Conservation (phyloP, 30 jellyfish, hydroid and myxozoan genomes). For the Phacellophora camtschatica region DNA sequence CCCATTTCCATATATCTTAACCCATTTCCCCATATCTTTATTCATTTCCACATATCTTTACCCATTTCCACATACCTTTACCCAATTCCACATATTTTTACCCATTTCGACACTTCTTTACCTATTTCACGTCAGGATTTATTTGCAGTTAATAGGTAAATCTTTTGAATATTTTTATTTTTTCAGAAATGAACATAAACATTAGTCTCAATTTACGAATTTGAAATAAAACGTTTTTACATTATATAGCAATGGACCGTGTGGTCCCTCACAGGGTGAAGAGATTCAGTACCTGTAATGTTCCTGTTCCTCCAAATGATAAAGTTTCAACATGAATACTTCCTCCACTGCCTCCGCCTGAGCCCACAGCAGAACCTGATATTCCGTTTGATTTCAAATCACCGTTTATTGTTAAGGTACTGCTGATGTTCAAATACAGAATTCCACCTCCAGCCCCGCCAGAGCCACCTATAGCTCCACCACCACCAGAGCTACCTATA, state of each 20-base stretch:
- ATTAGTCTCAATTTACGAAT: too few relatives aligned
- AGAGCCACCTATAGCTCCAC: slow-evolving; percentile 17
- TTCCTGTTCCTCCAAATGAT: slow-evolving; percentile 47
- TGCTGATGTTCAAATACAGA: slow-evolving; percentile 30
- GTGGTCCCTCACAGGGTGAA: background rate
- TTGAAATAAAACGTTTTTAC: background rate
- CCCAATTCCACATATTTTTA: too few relatives aligned
- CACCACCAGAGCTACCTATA: slow-evolving; percentile 62
- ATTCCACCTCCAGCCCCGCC: slow-evolving; percentile 76
- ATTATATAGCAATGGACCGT: background rate
- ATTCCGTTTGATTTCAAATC: slow-evolving; percentile 57
- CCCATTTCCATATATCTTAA: too few relatives aligned
- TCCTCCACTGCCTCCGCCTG: slow-evolving; percentile 69
- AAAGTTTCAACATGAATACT: slow-evolving; percentile 31
- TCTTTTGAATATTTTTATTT: too few relatives aligned
- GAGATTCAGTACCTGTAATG: slow-evolving; percentile 57
- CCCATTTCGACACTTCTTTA: too few relatives aligned
- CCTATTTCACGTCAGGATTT: too few relatives aligned
- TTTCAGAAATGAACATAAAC: too few relatives aligned
- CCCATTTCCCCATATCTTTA: too few relatives aligned
- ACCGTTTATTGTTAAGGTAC: slow-evolving; percentile 46
- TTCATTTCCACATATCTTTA: too few relatives aligned
- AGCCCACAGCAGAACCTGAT: slow-evolving; percentile 19
- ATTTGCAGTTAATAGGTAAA: too few relatives aligned
- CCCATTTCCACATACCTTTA: too few relatives aligned